These are phyloP conservation scores for Propithecus coquereli DNA, from an alignment of 2,113 vertebrate species.

Conservation along the genomic window DNA sequence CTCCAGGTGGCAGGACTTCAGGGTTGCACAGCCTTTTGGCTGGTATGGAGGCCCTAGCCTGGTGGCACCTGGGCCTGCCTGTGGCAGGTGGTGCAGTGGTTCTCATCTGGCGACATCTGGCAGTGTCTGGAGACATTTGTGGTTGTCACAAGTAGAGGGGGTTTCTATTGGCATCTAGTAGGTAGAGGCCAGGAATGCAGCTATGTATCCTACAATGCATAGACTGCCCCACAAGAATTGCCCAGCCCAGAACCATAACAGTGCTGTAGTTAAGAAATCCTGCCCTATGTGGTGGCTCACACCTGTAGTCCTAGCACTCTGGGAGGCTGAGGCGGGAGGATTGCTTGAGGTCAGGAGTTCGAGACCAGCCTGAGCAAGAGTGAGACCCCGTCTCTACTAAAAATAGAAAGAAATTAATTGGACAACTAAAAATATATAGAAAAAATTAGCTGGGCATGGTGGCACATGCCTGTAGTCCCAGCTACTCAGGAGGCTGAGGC, in stretches of 20 bases:
- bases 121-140: not conserved
- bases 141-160: not conserved
- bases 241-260: not conserved
- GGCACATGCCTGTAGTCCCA: no score
- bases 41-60: not conserved
- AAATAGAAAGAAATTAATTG: no score
- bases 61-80: not conserved
- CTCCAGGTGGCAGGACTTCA: not conserved
- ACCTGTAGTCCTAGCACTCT: no score
- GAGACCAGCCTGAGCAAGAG: no score
- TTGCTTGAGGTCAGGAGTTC: no score
- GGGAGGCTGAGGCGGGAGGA: no score
- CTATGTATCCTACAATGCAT: accelerated
- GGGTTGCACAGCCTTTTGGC: not conserved
- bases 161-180: not conserved
- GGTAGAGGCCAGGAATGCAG: not conserved
- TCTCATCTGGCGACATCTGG: not conserved
- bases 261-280: not conserved
- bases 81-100: not conserved
- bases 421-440: no score
- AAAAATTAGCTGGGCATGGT: no score
- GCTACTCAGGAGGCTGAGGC: no score
- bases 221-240: not conserved
- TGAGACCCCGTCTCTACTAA: no score
- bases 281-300: not conserved